These are phyloP conservation scores for Asobara japonica DNA, from an alignment of 1,140 invertebrate species.

Conservation along the genomic window DNA sequence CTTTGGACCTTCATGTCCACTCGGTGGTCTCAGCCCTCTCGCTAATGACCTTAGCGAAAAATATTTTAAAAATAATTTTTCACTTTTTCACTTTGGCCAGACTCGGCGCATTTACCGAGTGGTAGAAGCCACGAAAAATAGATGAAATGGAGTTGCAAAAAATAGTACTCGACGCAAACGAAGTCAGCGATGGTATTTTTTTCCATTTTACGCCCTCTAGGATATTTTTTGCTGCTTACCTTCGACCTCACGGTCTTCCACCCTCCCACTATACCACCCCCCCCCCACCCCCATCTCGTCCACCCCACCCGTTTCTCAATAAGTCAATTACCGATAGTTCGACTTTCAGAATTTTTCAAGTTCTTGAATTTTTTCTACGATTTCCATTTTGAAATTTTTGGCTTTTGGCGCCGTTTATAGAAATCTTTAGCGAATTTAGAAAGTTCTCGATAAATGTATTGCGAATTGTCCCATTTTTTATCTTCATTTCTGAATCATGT, in stretches of 20 bases:
- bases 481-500: too few species aligned
- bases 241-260: slow-evolving; percentile 8
- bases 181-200: neutral
- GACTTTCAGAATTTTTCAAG: too few species aligned
- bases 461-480: slow-evolving; percentile 15
- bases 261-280: too few species aligned
- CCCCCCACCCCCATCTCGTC: too few species aligned
- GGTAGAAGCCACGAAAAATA: slow-evolving; percentile 14
- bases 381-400: too few species aligned
- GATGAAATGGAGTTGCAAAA: neutral
- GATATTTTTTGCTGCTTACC: slow-evolving; percentile 21
- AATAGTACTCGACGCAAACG: neutral
- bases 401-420: too few species aligned
- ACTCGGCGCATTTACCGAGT: too few species aligned
- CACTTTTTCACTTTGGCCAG: slow-evolving; percentile 44
- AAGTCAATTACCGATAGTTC: too few species aligned
- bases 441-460: too few species aligned
- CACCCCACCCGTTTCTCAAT: too few species aligned
- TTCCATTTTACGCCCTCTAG: slow-evolving; percentile 9
- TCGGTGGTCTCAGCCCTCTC: slow-evolving; percentile 57
- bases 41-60: slow-evolving; percentile 62
- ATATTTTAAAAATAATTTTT: slow-evolving; percentile 67
- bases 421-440: too few species aligned
- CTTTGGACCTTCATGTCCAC: slow-evolving; percentile 9
- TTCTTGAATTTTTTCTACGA: too few species aligned